Evolutionary conservation across 2,797 vertebrate genomes (phyloP).

Genomic region (Sebastes itinus): DNA sequence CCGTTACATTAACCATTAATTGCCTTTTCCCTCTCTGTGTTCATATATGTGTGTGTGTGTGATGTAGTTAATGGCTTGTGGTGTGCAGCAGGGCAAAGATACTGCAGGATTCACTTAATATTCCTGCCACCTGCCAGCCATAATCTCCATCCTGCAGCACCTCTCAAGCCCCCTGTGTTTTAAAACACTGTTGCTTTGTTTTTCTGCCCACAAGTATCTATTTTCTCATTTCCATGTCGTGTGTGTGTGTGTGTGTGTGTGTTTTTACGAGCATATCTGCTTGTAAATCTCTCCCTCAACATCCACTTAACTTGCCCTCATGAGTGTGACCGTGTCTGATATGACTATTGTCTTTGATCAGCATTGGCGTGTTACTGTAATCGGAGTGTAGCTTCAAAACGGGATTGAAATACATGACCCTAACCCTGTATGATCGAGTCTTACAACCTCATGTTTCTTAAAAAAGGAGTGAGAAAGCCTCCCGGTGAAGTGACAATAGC

Average conservation of each 20-base stretch:
- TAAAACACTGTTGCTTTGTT: constrained; percentile 52
- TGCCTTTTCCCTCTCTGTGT: constrained; percentile 35
- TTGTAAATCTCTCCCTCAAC: constrained; percentile 31
- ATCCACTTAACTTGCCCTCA: constrained; percentile 21
- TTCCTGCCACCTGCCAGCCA: constrained; percentile 67
- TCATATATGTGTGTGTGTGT: constrained; percentile 27
- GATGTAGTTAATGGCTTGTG: constrained; percentile 61
- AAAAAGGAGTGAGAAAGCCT: background rate
- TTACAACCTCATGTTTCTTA: background rate
- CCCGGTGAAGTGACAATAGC: constrained; percentile 21
- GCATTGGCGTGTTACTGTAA: background rate
- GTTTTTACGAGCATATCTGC: constrained; percentile 11
- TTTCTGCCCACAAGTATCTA: constrained; percentile 25
- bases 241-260: background rate
- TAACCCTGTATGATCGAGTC: background rate
- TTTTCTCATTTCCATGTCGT: constrained; percentile 3
- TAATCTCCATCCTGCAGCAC: constrained; percentile 68
- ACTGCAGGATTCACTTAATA: constrained; percentile 74
- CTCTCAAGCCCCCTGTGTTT: constrained; percentile 27
- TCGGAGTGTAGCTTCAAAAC: constrained; percentile 11
- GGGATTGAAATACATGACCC: background rate
- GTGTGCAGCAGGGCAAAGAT: constrained; percentile 57
- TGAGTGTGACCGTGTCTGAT: constrained; percentile 6
- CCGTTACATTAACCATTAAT: constrained; percentile 71
- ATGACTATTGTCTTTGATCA: background rate